These are phyloP conservation scores for Silurus aristotelis DNA, from an alignment of 2,797 vertebrate species.

Conservation along the genomic window DNA sequence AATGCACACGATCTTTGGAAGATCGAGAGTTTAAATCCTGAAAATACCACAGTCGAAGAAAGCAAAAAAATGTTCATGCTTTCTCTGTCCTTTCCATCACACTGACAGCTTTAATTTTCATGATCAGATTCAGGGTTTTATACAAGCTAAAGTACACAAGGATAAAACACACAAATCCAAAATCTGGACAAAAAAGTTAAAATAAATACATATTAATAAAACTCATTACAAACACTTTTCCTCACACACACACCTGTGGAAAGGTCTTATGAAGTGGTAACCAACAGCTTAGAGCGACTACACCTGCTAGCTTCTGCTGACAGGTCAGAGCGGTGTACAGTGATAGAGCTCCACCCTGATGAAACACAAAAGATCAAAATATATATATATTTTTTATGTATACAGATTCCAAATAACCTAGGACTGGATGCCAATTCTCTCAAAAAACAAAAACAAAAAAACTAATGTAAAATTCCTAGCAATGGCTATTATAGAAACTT, in stretches of 20 bases:
- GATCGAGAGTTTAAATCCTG: background rate
- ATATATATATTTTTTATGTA: background rate
- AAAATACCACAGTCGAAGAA: background rate
- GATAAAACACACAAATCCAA: background rate
- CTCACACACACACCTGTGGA: slow-evolving; percentile 78
- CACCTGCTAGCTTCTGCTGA: slow-evolving; percentile 90
- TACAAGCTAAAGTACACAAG: background rate
- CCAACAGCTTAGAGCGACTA: slow-evolving; percentile 97
- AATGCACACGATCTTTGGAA: too few species aligned
- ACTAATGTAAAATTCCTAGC: background rate
- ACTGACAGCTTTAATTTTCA: background rate
- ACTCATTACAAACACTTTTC: background rate
- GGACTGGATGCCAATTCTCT: background rate
- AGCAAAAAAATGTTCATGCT: too few species aligned
- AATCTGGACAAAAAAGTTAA: background rate
- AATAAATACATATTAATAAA: background rate
- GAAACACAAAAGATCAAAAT: slow-evolving; percentile 16
- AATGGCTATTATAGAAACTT: background rate
- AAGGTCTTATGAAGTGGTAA: slow-evolving; percentile 92
- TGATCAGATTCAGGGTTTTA: background rate
- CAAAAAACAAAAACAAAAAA: background rate
- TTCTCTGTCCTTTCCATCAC: background rate
- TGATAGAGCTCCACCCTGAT: slow-evolving; percentile 92
- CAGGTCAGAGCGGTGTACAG: slow-evolving; percentile 95
- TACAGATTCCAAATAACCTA: background rate